Conservation (phyloP, 2,888 invertebrate genomes). For the Automeris io region DNA sequence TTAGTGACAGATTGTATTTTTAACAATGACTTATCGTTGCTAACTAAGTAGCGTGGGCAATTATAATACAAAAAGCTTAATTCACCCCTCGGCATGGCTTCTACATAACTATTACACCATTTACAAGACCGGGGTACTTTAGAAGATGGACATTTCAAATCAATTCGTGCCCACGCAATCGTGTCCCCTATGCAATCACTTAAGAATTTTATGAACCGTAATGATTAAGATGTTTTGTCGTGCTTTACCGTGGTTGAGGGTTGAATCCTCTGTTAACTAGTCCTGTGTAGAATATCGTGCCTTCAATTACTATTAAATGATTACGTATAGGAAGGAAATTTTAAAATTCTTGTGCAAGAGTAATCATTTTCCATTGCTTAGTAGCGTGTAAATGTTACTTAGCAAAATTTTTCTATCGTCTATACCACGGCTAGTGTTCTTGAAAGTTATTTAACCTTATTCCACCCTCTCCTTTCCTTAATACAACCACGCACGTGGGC, state of each 20-base stretch:
- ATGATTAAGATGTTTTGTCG: constrained; percentile 75
- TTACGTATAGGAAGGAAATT: constrained; percentile 29
- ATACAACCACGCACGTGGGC: no score
- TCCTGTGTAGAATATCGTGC: constrained; percentile 66
- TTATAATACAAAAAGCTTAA: constrained; percentile 17
- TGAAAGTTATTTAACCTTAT: no score
- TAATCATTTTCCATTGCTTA: no score
- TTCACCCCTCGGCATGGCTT: constrained; percentile 30
- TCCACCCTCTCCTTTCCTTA: no score
- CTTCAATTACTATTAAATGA: constrained; percentile 66
- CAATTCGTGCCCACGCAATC: constrained; percentile 65
- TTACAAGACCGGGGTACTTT: constrained; percentile 46
- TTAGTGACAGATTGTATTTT: no score
- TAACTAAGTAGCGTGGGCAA: no score
- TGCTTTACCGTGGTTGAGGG: constrained; percentile 48
- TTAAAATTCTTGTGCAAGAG: not conserved
- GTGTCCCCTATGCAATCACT: constrained; percentile 68
- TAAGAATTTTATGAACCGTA: constrained; percentile 74
- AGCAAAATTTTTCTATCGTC: no score
- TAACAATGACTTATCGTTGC: no score
- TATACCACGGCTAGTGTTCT: no score
- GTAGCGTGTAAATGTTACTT: no score
- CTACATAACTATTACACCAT: constrained; percentile 26
- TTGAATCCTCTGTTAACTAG: constrained; percentile 29
- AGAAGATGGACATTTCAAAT: constrained; percentile 65